phyloP scores from a whole-genome alignment of 2,113 vertebrate species.

The Megaceryle maxima region DNA sequence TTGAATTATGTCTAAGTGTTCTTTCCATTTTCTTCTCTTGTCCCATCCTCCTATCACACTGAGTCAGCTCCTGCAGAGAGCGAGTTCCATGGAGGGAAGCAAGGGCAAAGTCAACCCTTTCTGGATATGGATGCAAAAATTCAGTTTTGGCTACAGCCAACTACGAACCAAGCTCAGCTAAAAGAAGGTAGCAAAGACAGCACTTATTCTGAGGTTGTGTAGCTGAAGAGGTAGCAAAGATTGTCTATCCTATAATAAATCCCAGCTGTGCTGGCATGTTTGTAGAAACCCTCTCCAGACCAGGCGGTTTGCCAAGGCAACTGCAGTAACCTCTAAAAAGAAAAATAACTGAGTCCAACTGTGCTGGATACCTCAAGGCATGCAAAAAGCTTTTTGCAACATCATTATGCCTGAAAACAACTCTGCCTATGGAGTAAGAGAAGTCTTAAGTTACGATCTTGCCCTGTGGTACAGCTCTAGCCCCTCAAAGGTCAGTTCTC shows the following conservation, averaged over 20 bases:
- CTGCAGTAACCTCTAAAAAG: background rate
- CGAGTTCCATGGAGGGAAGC: background rate
- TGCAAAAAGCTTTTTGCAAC: background rate
- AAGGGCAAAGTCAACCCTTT: background rate
- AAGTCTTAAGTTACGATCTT: background rate
- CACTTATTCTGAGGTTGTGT: background rate
- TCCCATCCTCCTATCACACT: background rate
- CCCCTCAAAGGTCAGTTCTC: background rate
- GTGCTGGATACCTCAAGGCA: background rate
- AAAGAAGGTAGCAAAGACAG: background rate
- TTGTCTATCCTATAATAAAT: background rate
- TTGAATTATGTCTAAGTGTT: background rate
- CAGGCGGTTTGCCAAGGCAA: conserved; percentile 33
- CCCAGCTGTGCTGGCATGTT: conserved; percentile 63
- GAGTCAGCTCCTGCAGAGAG: background rate
- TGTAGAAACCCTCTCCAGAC: background rate
- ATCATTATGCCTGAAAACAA: background rate
- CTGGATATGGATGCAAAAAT: background rate
- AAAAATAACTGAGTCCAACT: background rate
- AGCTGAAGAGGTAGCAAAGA: background rate
- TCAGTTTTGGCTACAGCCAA: background rate
- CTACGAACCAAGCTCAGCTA: background rate
- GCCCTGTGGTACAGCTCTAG: background rate
- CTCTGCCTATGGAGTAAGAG: background rate
- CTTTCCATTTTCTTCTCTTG: background rate